Conservation (phyloP, 2,113 vertebrate species). For the Lepus timidus region DNA sequence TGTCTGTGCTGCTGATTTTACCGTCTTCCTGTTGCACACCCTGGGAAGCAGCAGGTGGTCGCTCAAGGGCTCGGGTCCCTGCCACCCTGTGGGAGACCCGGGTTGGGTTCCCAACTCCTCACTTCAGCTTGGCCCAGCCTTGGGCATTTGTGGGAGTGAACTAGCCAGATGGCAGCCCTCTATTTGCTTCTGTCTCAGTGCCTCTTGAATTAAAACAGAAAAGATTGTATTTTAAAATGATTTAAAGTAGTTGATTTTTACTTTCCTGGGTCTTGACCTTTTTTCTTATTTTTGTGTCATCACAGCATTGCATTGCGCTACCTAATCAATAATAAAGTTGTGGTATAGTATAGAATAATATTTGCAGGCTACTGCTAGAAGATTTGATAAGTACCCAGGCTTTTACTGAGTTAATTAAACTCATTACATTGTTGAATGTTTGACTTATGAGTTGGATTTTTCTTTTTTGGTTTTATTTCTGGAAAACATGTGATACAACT, state of each 20-base stretch:
- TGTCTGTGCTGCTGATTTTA: too few species aligned
- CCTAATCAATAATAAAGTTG: neutral
- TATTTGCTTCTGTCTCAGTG: too few species aligned
- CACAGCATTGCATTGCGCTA: neutral
- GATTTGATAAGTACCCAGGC: neutral
- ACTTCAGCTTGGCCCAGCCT: too few species aligned
- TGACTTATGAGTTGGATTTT: neutral
- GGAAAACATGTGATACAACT: conserved; percentile 48
- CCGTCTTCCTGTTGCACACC: too few species aligned
- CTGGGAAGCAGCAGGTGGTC: too few species aligned
- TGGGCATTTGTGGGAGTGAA: too few species aligned
- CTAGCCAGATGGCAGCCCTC: too few species aligned
- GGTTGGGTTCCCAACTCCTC: too few species aligned
- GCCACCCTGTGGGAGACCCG: too few species aligned
- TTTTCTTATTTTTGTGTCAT: neutral
- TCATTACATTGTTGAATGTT: neutral
- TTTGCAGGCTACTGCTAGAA: conserved; percentile 3
- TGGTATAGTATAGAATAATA: neutral
- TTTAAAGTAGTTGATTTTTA: conserved; percentile 25
- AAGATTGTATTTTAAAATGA: conserved; percentile 28
- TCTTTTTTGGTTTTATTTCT: conserved; percentile 4
- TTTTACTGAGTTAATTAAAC: neutral
- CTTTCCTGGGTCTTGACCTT: neutral
- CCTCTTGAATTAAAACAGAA: neutral
- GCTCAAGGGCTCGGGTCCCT: too few species aligned